Conservation (phyloP, 2,888 invertebrate species). For the Elgonia sp. region DNA sequence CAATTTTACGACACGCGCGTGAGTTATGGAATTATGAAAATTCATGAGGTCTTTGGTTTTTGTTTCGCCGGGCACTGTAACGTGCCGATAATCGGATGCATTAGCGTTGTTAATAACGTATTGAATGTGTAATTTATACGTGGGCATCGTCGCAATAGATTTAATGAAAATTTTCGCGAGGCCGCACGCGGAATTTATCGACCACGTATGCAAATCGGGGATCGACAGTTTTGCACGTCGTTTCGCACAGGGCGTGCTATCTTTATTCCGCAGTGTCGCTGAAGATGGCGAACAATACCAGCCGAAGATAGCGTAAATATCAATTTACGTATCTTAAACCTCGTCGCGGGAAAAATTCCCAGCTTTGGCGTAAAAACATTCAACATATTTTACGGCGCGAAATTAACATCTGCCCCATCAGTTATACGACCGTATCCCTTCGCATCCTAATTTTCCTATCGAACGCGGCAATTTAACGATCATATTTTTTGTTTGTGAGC, state of each 20-base stretch:
- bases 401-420: constrained; percentile 74
- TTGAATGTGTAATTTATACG: constrained; percentile 51
- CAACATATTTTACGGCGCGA: constrained; percentile 69
- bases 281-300: constrained; percentile 72
- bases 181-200: constrained; percentile 52
- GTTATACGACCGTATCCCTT: constrained; percentile 69
- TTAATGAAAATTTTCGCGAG: constrained; percentile 63
- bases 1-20: constrained; percentile 17
- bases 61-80: neutral
- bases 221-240: constrained; percentile 65
- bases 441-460: constrained; percentile 72
- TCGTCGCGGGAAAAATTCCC: constrained; percentile 65
- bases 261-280: constrained; percentile 60
- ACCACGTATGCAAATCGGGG: constrained; percentile 61
- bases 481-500: constrained; percentile 61
- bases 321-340: constrained; percentile 73
- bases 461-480: constrained; percentile 68
- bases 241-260: constrained; percentile 60
- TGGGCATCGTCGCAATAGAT: constrained; percentile 45
- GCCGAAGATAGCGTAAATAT: constrained; percentile 70
- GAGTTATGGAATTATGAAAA: constrained; percentile 64
- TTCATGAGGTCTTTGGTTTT: constrained; percentile 48
- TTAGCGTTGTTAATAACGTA: constrained; percentile 50
- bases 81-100: constrained; percentile 48
- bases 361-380: constrained; percentile 70